These are phyloP conservation scores for Ardeotis arabs DNA, from an alignment of 2,113 vertebrate species.

Conservation along the genomic window DNA sequence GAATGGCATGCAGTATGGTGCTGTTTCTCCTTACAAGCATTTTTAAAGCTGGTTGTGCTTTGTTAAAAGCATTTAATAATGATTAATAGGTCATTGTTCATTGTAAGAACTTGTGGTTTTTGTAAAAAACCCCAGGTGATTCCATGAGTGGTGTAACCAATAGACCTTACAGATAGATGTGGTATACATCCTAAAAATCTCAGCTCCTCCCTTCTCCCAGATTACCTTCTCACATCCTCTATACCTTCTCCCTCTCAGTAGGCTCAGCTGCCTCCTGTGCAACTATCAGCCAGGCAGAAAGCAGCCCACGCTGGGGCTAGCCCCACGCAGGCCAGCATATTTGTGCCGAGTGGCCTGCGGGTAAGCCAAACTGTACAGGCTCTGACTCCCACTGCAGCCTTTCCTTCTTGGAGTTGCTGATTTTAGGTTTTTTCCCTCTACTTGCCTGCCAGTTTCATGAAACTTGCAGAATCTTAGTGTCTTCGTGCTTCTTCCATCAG, in stretches of 20 bases:
- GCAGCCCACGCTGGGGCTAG: fast-evolving
- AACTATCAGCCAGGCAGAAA: background rate
- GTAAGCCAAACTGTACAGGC: background rate
- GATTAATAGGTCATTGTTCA: background rate
- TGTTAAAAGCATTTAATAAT: background rate
- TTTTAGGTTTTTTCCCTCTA: background rate
- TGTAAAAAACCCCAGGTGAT: background rate
- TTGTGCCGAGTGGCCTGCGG: background rate
- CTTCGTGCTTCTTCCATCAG: background rate
- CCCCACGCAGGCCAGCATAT: background rate
- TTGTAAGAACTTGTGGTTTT: background rate
- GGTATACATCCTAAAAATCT: background rate
- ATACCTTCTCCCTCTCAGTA: background rate
- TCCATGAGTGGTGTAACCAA: background rate
- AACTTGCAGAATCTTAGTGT: background rate
- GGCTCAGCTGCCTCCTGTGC: background rate
- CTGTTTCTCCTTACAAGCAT: background rate
- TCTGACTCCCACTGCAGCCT: background rate
- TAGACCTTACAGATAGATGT: background rate
- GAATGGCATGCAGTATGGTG: background rate
- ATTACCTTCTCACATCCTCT: background rate
- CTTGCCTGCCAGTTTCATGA: background rate
- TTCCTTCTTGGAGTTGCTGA: background rate
- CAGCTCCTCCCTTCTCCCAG: background rate
- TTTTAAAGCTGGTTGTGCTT: background rate